phyloP scores from a whole-genome alignment of 2,113 vertebrate genomes.

The Oceanites oceanicus region DNA sequence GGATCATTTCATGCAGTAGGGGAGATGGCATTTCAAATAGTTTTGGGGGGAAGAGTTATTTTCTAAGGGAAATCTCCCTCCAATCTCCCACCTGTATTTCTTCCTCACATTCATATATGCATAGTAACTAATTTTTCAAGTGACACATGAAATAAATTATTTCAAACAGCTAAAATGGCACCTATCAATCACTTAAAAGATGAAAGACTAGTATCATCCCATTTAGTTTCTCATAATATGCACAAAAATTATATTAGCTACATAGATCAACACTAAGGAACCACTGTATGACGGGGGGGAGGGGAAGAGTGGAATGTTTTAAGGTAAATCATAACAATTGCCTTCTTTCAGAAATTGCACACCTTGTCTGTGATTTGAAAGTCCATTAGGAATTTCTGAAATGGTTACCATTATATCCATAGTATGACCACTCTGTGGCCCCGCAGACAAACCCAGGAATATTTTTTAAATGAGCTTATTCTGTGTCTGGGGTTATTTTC shows the following conservation, averaged over 20 bases:
- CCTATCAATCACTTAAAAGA: neutral
- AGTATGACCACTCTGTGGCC: neutral
- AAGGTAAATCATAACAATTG: neutral
- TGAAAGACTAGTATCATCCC: neutral
- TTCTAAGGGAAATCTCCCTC: neutral
- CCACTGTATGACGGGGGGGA: too few relatives aligned
- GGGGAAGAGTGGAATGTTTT: neutral
- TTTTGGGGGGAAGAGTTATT: neutral
- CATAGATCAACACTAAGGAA: neutral
- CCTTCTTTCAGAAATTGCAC: neutral
- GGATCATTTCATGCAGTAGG: neutral
- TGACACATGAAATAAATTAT: neutral
- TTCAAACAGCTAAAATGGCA: neutral
- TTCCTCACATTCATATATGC: neutral
- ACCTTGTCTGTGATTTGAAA: neutral
- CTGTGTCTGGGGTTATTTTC: neutral
- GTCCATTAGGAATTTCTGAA: neutral
- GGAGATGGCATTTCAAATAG: neutral
- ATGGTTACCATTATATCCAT: neutral
- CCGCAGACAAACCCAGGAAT: neutral
- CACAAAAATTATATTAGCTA: neutral
- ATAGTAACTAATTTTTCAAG: neutral
- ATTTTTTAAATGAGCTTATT: constrained; percentile 1
- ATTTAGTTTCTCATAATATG: neutral
- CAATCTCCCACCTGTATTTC: neutral